Base-by-base conservation (phyloP, 2,888 invertebrate genomes). In the Hybos culiciformis region DNA sequence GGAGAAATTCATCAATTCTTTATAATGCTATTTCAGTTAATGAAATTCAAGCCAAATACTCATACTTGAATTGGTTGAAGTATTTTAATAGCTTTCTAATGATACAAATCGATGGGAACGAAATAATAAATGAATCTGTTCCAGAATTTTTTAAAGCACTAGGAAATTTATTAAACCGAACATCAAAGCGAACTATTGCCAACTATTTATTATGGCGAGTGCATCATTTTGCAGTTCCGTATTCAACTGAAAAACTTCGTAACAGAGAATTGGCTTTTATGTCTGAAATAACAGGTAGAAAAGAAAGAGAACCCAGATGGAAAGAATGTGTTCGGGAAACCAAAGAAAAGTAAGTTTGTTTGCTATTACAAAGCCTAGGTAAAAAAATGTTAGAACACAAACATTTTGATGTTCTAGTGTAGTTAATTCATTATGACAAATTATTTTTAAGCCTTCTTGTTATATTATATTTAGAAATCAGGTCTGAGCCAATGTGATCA, bases 161-260 rank as follows among this genome's bases (percentile, higher is more conserved):
- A 20, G 83, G 84, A 62, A 72, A 63, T 29, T 56, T 79, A 5
- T 58, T 79, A 37, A 60, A 66, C 24, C 58, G 59, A 18, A 77
- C 77, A 0, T 72, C 76, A 1, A 78, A 75, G 54, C 59, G 84
- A 49, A 70, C 75, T 4, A 74, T 83, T 55, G 88, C 92, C 3
- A 94, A 94, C 69, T 94, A 94, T 59, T 79, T 88, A 53, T 77
- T 92, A 77, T 93, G 93, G 92, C 75, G 92, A 41, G 85, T 84
- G 1, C 83, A 86, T 0, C 81, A 80, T 1, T 81, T 83, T n/a
- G n/a, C n/a, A n/a, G n/a, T n/a, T n/a, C n/a, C n/a, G n/a, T n/a
- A n/a, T n/a, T n/a, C n/a, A n/a, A n/a, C n/a, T n/a, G n/a, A n/a
- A n/a, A n/a, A n/a, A n/a, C n/a, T n/a, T n/a, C n/a, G n/a, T n/a